These are phyloP conservation scores for Theretra japonica DNA, from an alignment of 2,888 invertebrate species.

Conservation along the genomic window DNA sequence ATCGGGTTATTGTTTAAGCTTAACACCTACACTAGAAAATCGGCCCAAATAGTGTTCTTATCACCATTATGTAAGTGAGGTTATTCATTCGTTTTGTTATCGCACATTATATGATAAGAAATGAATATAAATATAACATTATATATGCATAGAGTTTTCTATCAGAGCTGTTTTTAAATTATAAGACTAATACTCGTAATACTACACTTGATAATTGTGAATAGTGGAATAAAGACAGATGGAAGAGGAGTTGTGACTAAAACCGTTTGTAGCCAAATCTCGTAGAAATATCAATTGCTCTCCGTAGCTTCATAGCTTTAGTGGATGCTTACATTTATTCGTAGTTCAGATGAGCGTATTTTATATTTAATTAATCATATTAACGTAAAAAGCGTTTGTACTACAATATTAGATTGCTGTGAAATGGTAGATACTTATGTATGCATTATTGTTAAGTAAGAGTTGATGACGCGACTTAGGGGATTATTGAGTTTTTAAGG, in stretches of 20 bases:
- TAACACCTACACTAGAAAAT: background rate
- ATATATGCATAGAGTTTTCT: no score
- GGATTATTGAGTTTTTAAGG: no score
- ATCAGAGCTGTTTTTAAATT: no score
- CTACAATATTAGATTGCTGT: background rate
- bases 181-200: no score
- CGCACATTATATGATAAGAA: no score
- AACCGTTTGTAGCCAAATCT: background rate
- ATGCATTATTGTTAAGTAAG: background rate
- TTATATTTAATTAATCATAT: slow-evolving; percentile 1
- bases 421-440: background rate
- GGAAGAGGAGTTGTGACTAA: background rate
- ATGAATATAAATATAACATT: no score
- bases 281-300: background rate
- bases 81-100: no score
- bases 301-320: background rate
- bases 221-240: no score
- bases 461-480: no score
- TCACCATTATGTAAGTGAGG: no score
- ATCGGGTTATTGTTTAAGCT: background rate
- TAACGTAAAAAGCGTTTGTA: background rate
- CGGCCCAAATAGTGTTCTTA: background rate
- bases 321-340: slow-evolving; percentile 4
- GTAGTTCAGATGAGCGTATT: background rate
- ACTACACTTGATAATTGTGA: no score